Evolutionary conservation across 2,113 vertebrate genomes (phyloP).

Genomic region (Oceanodroma tethys): DNA sequence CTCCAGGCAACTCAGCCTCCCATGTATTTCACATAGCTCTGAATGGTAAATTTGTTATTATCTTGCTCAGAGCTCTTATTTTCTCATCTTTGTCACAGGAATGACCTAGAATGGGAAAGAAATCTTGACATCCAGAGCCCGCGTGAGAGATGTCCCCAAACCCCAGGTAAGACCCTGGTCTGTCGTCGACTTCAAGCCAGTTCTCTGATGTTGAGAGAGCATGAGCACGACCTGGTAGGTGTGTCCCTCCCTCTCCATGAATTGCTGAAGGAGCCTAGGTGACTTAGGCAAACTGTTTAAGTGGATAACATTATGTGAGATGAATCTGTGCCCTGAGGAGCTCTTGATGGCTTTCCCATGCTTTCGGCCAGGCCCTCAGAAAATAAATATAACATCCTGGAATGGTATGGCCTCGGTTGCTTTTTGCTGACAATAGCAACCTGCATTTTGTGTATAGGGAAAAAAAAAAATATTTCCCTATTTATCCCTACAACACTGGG

Average conservation of each 20-base stretch:
- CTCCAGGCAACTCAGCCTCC: background rate
- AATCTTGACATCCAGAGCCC: background rate
- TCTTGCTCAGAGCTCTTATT: background rate
- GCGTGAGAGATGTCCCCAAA: background rate
- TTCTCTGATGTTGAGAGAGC: background rate
- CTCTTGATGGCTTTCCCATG: background rate
- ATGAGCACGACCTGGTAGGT: background rate
- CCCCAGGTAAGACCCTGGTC: background rate
- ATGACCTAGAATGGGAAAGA: background rate
- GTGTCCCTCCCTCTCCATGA: background rate
- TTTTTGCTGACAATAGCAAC: background rate
- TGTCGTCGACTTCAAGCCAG: background rate
- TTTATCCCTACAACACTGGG: background rate
- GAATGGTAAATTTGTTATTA: background rate
- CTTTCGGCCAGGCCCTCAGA: background rate
- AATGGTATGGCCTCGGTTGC: background rate
- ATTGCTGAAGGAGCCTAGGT: background rate
- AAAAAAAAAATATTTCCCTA: fast-evolving
- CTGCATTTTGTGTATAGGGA: background rate
- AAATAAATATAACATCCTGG: background rate
- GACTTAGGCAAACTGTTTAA: background rate
- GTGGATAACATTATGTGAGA: background rate
- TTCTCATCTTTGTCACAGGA: background rate
- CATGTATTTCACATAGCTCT: background rate
- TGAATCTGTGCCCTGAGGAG: background rate